Evolutionary conservation across 2,797 vertebrate genomes (phyloP).

Genomic region (Malurus splendens): DNA sequence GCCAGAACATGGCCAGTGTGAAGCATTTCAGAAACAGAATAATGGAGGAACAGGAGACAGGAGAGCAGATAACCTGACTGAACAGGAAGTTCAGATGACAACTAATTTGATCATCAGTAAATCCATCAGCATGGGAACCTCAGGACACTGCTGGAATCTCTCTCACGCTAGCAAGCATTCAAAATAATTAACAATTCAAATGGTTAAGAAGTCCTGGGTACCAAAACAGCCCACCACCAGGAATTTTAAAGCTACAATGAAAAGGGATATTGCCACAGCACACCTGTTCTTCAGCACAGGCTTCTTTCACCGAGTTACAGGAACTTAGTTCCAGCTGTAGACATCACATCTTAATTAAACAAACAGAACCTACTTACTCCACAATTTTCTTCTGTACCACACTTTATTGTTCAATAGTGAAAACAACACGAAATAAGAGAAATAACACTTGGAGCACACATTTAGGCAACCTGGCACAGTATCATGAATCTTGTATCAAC

Average conservation of each 20-base stretch:
- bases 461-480: background rate
- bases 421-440: background rate
- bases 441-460: background rate
- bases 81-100: background rate
- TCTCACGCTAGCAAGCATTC: background rate
- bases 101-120: background rate
- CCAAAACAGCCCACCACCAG: rapidly evolving
- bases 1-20: rapidly evolving
- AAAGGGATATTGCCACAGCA: background rate
- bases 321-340: background rate
- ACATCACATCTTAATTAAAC: background rate
- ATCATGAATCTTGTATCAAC: background rate
- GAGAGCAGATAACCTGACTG: background rate
- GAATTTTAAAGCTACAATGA: background rate
- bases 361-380: background rate
- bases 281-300: background rate
- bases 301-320: background rate
- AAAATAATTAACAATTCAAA: background rate
- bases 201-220: background rate
- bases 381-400: background rate
- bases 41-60: background rate
- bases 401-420: background rate
- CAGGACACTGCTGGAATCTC: background rate
- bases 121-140: background rate
- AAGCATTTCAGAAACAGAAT: background rate